Evolutionary conservation across 2,888 invertebrate genomes (phyloP).

Genomic region (Leptothorax acervorum): DNA sequence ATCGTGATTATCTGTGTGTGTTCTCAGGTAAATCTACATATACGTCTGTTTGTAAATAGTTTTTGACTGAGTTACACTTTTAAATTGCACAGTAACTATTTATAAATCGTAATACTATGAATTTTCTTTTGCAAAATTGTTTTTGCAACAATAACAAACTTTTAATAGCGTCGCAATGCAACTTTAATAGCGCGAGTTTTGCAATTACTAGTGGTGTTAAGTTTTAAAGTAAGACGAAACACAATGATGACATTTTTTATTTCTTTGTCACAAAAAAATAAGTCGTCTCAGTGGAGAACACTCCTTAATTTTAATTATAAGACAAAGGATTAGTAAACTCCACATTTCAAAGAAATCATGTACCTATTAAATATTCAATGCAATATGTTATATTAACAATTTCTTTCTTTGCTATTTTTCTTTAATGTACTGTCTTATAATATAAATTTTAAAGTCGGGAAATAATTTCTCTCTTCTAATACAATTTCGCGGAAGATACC

Average conservation of each 20-base stretch:
- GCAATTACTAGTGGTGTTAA: neutral
- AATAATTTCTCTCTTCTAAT: neutral
- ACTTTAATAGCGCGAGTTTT: neutral
- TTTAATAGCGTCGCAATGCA: neutral
- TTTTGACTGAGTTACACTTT: neutral
- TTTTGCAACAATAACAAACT: neutral
- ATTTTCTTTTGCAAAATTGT: neutral
- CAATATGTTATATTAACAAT: neutral
- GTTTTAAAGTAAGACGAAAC: neutral
- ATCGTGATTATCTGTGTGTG: slow-evolving; percentile 66
- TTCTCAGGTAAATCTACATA: slow-evolving; percentile 64
- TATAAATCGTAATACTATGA: neutral
- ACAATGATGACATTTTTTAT: neutral
- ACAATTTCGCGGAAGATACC: neutral
- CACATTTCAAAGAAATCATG: neutral
- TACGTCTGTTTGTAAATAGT: neutral
- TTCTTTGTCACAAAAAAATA: neutral
- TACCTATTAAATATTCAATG: neutral
- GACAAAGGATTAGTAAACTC: neutral
- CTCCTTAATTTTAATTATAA: neutral
- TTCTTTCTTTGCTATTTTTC: neutral
- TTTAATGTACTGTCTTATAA: neutral
- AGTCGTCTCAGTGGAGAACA: neutral
- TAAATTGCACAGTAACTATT: neutral
- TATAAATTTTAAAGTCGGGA: neutral